These are phyloP conservation scores for Prionace glauca DNA, from an alignment of 2,797 vertebrate species.

Conservation along the genomic window DNA sequence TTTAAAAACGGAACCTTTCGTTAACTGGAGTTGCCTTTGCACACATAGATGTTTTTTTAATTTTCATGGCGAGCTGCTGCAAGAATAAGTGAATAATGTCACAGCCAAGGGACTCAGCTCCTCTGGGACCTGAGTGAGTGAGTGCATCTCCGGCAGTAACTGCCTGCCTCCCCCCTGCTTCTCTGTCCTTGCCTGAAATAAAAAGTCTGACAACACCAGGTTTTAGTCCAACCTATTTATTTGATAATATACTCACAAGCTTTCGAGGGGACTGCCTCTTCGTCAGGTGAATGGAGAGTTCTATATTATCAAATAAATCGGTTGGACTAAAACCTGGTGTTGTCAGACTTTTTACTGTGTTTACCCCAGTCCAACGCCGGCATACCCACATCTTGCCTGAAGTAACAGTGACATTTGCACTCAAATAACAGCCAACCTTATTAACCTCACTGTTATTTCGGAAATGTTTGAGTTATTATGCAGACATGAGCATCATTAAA, in stretches of 20 bases:
- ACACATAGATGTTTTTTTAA: neutral
- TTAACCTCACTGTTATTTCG: neutral
- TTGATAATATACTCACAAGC: no score
- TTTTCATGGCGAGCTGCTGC: neutral
- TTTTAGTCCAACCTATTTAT: no score
- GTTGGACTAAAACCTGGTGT: no score
- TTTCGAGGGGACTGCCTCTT: no score
- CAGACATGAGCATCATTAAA: no score
- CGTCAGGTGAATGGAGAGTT: no score
- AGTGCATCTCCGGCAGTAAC: neutral
- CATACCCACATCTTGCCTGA: no score
- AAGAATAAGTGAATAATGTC: neutral
- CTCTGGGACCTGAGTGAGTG: neutral
- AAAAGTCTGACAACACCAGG: no score
- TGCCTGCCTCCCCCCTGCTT: no score
- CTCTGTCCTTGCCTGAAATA: neutral
- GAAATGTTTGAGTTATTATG: neutral
- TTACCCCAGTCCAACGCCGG: no score
- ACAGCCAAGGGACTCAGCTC: neutral
- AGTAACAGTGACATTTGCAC: neutral
- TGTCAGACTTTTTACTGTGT: no score
- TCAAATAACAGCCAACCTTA: neutral
- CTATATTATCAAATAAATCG: no score
- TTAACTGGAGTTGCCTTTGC: neutral
- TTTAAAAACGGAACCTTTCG: neutral